Evolutionary conservation across 2,113 vertebrate genomes (phyloP), one percentile per base, ranked within the genome.

Genomic region (Chionis minor): DNA sequence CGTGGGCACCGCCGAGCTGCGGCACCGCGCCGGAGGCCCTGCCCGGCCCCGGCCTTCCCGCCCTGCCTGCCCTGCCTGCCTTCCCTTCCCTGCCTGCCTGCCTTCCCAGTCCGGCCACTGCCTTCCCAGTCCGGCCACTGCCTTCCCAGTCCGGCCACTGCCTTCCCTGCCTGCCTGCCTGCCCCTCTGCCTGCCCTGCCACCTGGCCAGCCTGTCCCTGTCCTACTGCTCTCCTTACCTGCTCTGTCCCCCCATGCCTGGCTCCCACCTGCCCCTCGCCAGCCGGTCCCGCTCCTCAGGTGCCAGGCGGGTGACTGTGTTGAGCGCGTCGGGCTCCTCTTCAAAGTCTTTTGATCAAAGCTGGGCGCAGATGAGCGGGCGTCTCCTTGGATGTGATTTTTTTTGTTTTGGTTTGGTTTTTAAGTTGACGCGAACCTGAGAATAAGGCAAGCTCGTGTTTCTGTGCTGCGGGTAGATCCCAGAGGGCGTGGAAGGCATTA

Each of bases 331-430:
- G 0, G 35, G 52, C 70, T 58, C 54, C 63, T 28, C n/a, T 18
- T 38, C 80, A 1, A 1, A 26, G 58, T 1, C 19, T 12, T 4
- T 1, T 1, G 26, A 3, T 4, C 38, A 5, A 0, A 35, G 54
- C 72, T 0, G 35, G 20, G n/a, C 81, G 65, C 56, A 2, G 72
- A 4, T 2, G 20, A 14, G n/a, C 1, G 5, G 1, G 6, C 0
- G 2, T 38, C 63, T 32, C 81, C 42, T 35, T 10, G 8, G 47
- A 1, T 7, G 45, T 6, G 49, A 12, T 24, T 65, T 47, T 5
- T 6, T n/a, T 45, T 47, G 11, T 6, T n/a, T 45, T 38, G 16
- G 6, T 2, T 16, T 11, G 7, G 12, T 7, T 75, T 33, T 24
- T n/a, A 11, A 56, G 33, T 17, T 28, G 40, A 2, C 8, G 5